Base-by-base conservation (phyloP, 23 tunicate species). In the Styela plicata region DNA sequence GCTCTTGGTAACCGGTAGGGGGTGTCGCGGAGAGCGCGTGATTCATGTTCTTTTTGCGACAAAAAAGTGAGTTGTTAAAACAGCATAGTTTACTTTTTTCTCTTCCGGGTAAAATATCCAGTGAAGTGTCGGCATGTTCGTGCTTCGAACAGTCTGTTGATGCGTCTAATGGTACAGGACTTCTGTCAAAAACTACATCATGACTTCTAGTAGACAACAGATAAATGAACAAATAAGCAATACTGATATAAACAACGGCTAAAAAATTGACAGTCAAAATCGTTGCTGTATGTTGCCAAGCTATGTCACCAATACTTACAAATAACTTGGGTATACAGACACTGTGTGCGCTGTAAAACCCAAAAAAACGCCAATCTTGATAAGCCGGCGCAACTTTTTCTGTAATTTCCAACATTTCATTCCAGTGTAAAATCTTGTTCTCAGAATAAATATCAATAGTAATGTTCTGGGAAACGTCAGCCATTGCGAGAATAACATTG, bases 261-360 rank as follows among this genome's bases (percentile, higher is more conserved):
- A 73, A n/a, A 24, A 85, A 83, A 82, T 86, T 86, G 21, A 91
- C n/a, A 3, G 27, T 23, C n/a, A 91, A 65, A 27, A 86, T 18
- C 5, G 87, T 36, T 3, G 65, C 69, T 21, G 97, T 84, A 78
- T 86, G 83, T 52, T 63, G 31, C 97, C 97, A 91, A 34, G 83
- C 84, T 24, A 27, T 3, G 64, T 91, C 97, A 24, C 74, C 76
- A 26, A 32, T 36, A 2, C 84, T 44, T n/a, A 86, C 84, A 74
- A 63, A 91, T 17, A 91, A 65, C 57, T 91, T 86, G 5, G 97
- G 97, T 83, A 91, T 85, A 80, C 97, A 91, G 3, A 91, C 97
- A 32, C 90, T 83, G 36, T 91, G 91, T 34, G 79, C 97, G 80
- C 97, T 91, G 82, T 91, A 91, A 84, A 74, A 91, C 33, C 90